Evolutionary conservation across 2,113 vertebrate species (phyloP).

Genomic region (Odontesthes bonariensis): DNA sequence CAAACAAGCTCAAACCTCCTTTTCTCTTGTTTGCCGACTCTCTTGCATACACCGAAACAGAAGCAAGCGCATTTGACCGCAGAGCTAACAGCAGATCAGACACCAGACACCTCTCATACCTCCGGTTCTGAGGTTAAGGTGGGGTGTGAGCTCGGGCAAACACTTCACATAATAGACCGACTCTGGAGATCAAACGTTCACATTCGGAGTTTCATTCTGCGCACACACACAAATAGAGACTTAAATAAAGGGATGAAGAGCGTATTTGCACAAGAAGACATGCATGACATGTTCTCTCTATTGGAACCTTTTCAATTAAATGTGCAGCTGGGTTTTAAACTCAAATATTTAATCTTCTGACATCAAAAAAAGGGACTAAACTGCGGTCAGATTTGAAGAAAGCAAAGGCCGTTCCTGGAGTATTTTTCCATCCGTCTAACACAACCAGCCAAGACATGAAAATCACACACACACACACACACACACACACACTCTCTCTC

Average conservation of each 20-base stretch:
- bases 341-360: neutral
- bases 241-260: neutral
- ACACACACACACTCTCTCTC: too few species aligned
- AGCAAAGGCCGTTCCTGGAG: conserved; percentile 28
- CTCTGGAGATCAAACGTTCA: conserved; percentile 57
- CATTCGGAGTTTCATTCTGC: conserved; percentile 30
- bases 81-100: conserved; percentile 67
- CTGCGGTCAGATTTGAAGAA: neutral
- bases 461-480: conserved; percentile 74
- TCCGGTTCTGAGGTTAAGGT: conserved; percentile 49
- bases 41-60: conserved; percentile 34
- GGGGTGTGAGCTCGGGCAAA: conserved; percentile 67
- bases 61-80: conserved; percentile 74
- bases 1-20: conserved; percentile 17
- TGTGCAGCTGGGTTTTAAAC: neutral
- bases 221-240: neutral
- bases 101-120: conserved; percentile 61
- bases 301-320: conserved; percentile 6
- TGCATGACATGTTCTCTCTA: neutral
- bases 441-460: conserved; percentile 60
- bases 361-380: neutral
- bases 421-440: conserved; percentile 42
- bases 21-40: conserved; percentile 24
- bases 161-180: conserved; percentile 60
- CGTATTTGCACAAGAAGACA: conserved; percentile 14